These are phyloP conservation scores for Neogale vison DNA, from an alignment of 2,113 vertebrate genomes.

Conservation along the genomic window DNA sequence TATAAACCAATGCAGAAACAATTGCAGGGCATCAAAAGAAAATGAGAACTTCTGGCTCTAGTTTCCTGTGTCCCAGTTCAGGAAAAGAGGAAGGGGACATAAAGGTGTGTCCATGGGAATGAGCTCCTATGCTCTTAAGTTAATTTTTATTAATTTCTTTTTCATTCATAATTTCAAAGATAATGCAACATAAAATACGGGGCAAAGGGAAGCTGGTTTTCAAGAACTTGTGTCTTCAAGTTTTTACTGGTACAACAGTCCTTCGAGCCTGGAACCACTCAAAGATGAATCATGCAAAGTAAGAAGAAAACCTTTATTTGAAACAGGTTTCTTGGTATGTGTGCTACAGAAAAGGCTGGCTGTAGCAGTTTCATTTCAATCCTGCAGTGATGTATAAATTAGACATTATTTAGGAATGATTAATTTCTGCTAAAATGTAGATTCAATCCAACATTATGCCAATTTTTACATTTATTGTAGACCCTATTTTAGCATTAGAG, in stretches of 20 bases:
- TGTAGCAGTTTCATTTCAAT: conserved; percentile 74
- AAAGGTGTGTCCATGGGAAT: neutral
- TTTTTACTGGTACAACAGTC: conserved; percentile 70
- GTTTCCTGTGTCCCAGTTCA: neutral
- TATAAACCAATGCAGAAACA: neutral
- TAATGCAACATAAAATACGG: conserved; percentile 40
- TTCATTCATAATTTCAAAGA: neutral
- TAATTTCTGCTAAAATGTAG: conserved; percentile 78
- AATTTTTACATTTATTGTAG: conserved; percentile 80
- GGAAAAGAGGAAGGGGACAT: neutral
- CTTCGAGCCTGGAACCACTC: conserved; percentile 66
- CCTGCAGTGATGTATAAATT: conserved; percentile 83
- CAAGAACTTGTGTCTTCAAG: conserved; percentile 66
- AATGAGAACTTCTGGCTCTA: neutral
- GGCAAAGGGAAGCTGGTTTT: conserved; percentile 61
- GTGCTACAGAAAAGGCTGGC: conserved; percentile 76
- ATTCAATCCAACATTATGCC: conserved; percentile 75
- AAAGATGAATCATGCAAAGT: conserved; percentile 80
- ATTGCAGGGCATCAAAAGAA: neutral
- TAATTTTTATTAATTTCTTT: neutral
- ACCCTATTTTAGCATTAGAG: conserved; percentile 78
- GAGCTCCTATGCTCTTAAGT: neutral
- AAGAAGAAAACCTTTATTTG: conserved; percentile 81
- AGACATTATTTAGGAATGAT: conserved; percentile 80
- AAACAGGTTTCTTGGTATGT: conserved; percentile 74